Conservation (phyloP, 2,113 vertebrate genomes). For the Nothocercus julius region DNA sequence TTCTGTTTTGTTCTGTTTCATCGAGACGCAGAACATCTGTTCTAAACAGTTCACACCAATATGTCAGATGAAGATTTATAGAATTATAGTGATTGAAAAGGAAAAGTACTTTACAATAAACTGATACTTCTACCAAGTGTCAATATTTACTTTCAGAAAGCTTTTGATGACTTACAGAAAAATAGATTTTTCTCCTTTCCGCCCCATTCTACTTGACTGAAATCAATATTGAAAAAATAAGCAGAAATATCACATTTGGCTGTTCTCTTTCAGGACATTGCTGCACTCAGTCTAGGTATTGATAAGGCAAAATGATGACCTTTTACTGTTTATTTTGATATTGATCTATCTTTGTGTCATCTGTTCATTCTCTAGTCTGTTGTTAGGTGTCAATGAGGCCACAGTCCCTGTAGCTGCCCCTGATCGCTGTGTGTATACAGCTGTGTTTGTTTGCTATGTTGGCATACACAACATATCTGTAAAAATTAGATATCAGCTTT, state of each 20-base stretch:
- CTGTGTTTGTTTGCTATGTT: slow-evolving; percentile 17
- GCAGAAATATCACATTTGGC: background rate
- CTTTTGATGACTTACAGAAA: slow-evolving; percentile 14
- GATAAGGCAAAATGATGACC: background rate
- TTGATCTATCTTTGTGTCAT: background rate
- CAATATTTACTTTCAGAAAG: slow-evolving; percentile 45
- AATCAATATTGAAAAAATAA: slow-evolving; percentile 46
- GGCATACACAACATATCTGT: background rate
- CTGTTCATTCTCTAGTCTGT: background rate
- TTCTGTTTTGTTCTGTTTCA: background rate
- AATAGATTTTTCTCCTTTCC: background rate
- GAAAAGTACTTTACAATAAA: slow-evolving; percentile 41
- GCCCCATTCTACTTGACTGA: background rate
- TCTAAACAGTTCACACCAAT: background rate
- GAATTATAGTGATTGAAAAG: slow-evolving; percentile 12
- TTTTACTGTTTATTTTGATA: slow-evolving; percentile 26
- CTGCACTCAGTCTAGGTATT: background rate
- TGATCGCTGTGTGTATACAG: slow-evolving; percentile 47
- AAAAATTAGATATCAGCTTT: slow-evolving; percentile 33
- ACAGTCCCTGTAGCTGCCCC: background rate
- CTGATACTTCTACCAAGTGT: slow-evolving; percentile 9
- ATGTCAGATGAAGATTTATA: slow-evolving; percentile 3
- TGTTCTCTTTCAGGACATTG: background rate
- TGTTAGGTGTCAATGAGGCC: slow-evolving; percentile 20
- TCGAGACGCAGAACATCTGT: background rate